A percentile compares a stretch with the other conserved stretches of the same genome.
These are phyloP conservation scores for Mionectes olivaceus DNA, from an alignment of 2,797 vertebrate species.

Conservation along the genomic window DNA sequence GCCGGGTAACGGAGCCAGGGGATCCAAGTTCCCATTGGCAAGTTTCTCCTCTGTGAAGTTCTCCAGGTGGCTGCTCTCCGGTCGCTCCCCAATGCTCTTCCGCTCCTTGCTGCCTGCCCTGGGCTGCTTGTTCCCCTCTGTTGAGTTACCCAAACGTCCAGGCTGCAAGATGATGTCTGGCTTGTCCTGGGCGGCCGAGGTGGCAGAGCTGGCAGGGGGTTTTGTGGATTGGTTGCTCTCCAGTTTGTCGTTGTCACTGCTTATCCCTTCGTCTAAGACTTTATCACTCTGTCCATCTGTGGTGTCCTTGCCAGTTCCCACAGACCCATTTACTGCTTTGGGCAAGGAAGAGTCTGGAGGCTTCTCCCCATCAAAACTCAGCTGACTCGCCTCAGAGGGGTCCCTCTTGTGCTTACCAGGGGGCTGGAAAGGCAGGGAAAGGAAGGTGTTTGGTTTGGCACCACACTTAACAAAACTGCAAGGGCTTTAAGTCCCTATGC, in stretches of 20 bases:
- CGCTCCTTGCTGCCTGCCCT: neutral
- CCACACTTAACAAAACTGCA: neutral
- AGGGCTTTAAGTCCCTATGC: fast-evolving
- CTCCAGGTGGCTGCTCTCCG: constrained; percentile 73
- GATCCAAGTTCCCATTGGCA: constrained; percentile 74
- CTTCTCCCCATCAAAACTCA: constrained; percentile 83
- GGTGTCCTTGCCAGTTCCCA: constrained; percentile 26
- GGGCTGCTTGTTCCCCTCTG: constrained; percentile 2
- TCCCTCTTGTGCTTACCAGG: constrained; percentile 77
- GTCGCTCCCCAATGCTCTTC: constrained; percentile 44
- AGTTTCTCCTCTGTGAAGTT: constrained; percentile 59
- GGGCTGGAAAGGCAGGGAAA: constrained; percentile 66
- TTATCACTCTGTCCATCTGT: constrained; percentile 36
- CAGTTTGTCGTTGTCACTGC: constrained; percentile 70
- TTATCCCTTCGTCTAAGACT: constrained; percentile 49
- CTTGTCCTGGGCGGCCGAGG: constrained; percentile 66
- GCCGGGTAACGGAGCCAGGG: neutral
- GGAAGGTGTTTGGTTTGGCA: neutral
- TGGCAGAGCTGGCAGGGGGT: constrained; percentile 68
- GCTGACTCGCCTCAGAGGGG: constrained; percentile 81
- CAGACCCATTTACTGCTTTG: constrained; percentile 43
- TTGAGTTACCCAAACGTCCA: neutral
- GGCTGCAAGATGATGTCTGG: constrained; percentile 75
- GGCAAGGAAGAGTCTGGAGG: constrained; percentile 5
- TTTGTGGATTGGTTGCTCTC: constrained; percentile 79